Conservation (phyloP, 1,140 invertebrate species). For the Brachionus angularis region DNA sequence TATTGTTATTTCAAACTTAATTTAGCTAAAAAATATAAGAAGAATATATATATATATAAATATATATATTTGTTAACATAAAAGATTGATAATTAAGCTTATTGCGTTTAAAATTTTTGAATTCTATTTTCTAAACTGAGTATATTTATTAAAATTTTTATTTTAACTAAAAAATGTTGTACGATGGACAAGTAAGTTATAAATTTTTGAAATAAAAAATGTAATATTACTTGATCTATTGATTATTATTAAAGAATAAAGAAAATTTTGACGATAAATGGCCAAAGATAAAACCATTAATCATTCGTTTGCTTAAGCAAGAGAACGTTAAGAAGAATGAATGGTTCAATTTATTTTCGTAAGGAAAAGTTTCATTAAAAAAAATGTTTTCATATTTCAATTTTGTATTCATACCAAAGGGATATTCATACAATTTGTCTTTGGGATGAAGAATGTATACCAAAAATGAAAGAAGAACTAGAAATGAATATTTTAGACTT, state of each 20-base stretch:
- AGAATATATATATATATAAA: too few species aligned
- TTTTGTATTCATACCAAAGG: conserved; percentile 49
- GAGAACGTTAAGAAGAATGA: conserved; percentile 84
- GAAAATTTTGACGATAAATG: conserved; percentile 82
- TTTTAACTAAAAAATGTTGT: too few species aligned
- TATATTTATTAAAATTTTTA: too few species aligned
- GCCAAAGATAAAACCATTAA: conserved; percentile 85
- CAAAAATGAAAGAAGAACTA: conserved; percentile 78
- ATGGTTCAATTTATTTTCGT: conserved; percentile 95
- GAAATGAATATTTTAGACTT: conserved; percentile 89
- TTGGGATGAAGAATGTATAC: conserved; percentile 89
- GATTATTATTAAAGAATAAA: background rate
- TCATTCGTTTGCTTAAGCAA: conserved; percentile 83
- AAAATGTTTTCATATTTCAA: conserved; percentile 12
- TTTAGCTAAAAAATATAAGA: too few species aligned
- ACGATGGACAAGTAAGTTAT: too few species aligned
- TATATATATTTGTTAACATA: too few species aligned
- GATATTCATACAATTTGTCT: conserved; percentile 84
- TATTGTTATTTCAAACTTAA: too few species aligned
- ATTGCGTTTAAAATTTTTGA: too few species aligned
- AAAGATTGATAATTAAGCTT: too few species aligned
- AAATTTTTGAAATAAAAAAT: too few species aligned
- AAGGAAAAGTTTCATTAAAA: conserved; percentile 37
- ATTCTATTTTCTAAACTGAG: too few species aligned
- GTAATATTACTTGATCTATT: too few species aligned